phyloP scores from a whole-genome alignment of 1,140 invertebrate species.

The Polypedilum pembai region DNA sequence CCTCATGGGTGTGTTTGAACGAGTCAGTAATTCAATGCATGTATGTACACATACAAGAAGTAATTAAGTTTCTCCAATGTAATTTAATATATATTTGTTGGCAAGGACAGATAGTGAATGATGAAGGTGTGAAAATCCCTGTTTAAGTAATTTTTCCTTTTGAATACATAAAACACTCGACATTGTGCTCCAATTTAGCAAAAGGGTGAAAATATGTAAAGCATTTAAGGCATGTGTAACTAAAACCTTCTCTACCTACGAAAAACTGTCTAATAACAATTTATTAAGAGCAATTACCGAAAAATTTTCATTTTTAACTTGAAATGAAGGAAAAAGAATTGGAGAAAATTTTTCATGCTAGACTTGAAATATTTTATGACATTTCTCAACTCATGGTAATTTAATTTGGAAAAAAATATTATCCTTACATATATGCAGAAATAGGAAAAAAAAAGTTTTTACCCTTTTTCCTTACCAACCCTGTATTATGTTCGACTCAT shows the following conservation, averaged over 20 bases:
- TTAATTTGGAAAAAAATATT: no score
- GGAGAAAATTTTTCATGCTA: background rate
- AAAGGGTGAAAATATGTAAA: background rate
- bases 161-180: no score
- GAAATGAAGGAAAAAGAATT: background rate
- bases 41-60: background rate
- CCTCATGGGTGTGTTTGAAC: background rate
- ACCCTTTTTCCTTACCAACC: no score
- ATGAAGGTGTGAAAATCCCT: background rate
- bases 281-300: conserved; percentile 18
- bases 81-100: background rate
- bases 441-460: no score
- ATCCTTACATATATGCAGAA: no score
- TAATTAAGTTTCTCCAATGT: conserved; percentile 23
- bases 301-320: background rate
- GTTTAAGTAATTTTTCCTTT: background rate
- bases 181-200: background rate
- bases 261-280: background rate
- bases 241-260: background rate
- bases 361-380: conserved; percentile 18
- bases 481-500: no score
- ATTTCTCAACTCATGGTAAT: background rate
- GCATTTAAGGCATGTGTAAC: background rate
- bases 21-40: background rate
- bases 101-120: background rate